Evolutionary conservation across 2,113 vertebrate genomes (phyloP).

Genomic region (Lepus europaeus): DNA sequence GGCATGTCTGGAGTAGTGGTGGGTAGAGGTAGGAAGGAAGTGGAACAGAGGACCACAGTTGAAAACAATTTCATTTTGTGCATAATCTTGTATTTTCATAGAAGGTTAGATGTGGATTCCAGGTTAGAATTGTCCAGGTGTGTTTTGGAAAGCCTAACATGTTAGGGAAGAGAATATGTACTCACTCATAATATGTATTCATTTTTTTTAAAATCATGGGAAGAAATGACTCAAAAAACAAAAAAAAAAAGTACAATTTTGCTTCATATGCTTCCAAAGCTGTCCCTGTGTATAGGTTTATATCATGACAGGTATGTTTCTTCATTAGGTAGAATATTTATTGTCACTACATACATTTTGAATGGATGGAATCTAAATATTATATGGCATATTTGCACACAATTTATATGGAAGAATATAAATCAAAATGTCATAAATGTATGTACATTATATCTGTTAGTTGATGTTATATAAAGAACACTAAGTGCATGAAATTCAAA

Average conservation of each 20-base stretch:
- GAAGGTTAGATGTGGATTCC: neutral
- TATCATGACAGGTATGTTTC: neutral
- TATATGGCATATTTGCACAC: neutral
- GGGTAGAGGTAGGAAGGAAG: neutral
- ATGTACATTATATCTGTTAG: neutral
- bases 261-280: conserved; percentile 37
- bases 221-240: no score
- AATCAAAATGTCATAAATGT: neutral
- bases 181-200: neutral
- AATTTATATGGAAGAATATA: conserved; percentile 43
- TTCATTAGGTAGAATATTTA: conserved; percentile 29
- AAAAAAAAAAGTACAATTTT: conserved; percentile 26
- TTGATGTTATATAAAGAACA: neutral
- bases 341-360: conserved; percentile 29
- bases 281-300: neutral
- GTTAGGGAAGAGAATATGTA: neutral
- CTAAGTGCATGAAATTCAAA: neutral
- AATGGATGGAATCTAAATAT: conserved; percentile 37
- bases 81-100: neutral
- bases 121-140: neutral
- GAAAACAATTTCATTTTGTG: neutral
- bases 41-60: no score
- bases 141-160: neutral
- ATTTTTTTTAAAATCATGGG: neutral
- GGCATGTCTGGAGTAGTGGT: neutral